phyloP scores from a whole-genome alignment of 53 echinoderm and acorn worm species.

The Apostichopus leukothele region DNA sequence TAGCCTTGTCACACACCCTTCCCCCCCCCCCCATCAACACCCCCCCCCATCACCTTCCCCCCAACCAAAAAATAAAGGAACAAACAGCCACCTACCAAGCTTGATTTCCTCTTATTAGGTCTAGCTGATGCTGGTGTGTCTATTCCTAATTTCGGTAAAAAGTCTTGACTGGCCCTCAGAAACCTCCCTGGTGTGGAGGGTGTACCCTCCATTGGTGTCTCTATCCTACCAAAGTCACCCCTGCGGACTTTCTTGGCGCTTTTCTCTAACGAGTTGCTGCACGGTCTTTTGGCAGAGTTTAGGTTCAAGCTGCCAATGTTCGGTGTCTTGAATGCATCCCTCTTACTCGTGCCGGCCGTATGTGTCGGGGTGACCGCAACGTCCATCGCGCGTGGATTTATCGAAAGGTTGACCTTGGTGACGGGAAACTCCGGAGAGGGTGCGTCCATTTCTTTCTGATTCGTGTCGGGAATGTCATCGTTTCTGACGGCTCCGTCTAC shows the following conservation, averaged over 20 bases:
- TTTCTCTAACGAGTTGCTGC: slow-evolving; percentile 18
- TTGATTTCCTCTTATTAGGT: slow-evolving; percentile 70
- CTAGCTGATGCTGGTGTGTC: slow-evolving; percentile 40
- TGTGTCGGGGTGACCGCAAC: not conserved
- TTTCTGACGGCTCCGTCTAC: slow-evolving; percentile 45
- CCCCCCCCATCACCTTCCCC: too few species aligned
- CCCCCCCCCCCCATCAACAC: too few species aligned
- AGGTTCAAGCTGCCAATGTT: slow-evolving; percentile 17
- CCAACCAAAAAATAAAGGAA: too few species aligned
- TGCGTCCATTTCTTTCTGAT: not conserved
- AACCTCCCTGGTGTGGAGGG: not conserved
- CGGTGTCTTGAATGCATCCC: slow-evolving; percentile 20
- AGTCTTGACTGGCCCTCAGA: slow-evolving; percentile 28
- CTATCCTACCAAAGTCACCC: not conserved
- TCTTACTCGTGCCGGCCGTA: not conserved
- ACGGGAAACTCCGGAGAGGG: slow-evolving; percentile 26
- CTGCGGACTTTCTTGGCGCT: not conserved
- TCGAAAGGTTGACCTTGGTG: not conserved
- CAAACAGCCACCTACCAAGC: slow-evolving; percentile 61
- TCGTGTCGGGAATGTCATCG: not conserved
- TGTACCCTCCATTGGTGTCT: not conserved
- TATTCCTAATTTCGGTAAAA: slow-evolving; percentile 67
- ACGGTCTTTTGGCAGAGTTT: slow-evolving; percentile 30
- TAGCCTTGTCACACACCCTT: too few species aligned
- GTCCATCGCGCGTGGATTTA: not conserved